phyloP scores from a whole-genome alignment of 2,888 invertebrate species.

The Hemicrepidius hirtus region DNA sequence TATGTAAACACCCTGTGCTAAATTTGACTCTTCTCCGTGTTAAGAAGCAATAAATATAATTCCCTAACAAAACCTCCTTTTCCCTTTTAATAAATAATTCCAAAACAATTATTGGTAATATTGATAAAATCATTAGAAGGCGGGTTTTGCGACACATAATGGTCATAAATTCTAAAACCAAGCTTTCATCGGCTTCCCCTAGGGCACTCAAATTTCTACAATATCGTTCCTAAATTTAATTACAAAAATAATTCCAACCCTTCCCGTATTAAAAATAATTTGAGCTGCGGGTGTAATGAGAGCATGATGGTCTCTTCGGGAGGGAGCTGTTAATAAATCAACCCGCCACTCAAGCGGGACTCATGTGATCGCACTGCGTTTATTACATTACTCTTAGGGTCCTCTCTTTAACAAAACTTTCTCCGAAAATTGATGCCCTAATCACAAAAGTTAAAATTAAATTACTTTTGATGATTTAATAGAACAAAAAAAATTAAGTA shows the following conservation, averaged over 20 bases:
- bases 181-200: slow-evolving; percentile 32
- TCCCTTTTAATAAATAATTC: too few relatives aligned
- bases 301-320: slow-evolving; percentile 60
- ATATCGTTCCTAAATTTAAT: slow-evolving; percentile 57
- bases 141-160: neutral
- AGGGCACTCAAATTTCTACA: slow-evolving; percentile 46
- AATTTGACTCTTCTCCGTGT: too few relatives aligned
- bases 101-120: neutral
- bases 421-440: slow-evolving; percentile 7
- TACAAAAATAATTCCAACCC: slow-evolving; percentile 59
- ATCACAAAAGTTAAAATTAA: too few relatives aligned
- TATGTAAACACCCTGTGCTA: too few relatives aligned
- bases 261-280: slow-evolving; percentile 57
- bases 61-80: too few relatives aligned
- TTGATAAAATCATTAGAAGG: neutral
- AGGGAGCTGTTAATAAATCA: slow-evolving; percentile 61
- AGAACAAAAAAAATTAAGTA: too few relatives aligned
- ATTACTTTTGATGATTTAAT: neutral
- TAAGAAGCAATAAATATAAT: too few relatives aligned
- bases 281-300: slow-evolving; percentile 59
- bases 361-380: slow-evolving; percentile 50
- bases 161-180: slow-evolving; percentile 26
- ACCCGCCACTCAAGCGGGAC: slow-evolving; percentile 54
- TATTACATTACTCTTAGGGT: slow-evolving; percentile 44
- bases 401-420: slow-evolving; percentile 17